Conservation (phyloP, 2,797 vertebrate species). For the Muraenolepis orangiensis region DNA sequence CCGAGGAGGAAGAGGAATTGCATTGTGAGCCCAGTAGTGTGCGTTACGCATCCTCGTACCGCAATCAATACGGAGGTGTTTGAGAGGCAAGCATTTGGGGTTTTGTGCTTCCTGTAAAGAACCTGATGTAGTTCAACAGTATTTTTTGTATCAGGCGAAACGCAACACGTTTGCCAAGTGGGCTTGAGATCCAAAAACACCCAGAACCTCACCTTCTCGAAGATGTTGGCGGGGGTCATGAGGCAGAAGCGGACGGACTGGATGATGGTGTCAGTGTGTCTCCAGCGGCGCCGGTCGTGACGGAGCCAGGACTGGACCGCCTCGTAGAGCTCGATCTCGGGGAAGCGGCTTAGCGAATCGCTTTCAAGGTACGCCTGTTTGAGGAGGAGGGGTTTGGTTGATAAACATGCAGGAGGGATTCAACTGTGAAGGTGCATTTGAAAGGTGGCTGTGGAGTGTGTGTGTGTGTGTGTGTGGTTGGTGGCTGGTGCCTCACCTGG, state of each 20-base stretch:
- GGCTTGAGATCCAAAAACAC: background rate
- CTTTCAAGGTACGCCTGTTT: constrained; percentile 86
- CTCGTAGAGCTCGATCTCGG: constrained; percentile 97
- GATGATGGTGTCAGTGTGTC: constrained; percentile 96
- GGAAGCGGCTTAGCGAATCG: constrained; percentile 92
- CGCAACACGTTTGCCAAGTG: background rate
- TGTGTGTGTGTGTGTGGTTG: too few relatives aligned
- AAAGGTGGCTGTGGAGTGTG: too few relatives aligned
- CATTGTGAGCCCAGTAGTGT: too few relatives aligned
- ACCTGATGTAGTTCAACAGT: too few relatives aligned
- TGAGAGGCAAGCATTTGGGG: too few relatives aligned
- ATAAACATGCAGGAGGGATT: background rate
- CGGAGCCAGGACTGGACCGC: constrained; percentile 96
- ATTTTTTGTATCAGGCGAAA: background rate
- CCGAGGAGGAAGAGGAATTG: background rate
- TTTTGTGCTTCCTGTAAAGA: too few relatives aligned
- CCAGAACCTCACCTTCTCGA: constrained; percentile 92
- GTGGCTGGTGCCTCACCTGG: too few relatives aligned
- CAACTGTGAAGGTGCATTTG: background rate
- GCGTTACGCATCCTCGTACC: too few relatives aligned
- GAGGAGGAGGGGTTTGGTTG: background rate
- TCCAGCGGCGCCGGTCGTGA: constrained; percentile 96
- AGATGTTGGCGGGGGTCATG: constrained; percentile 97
- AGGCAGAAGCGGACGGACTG: constrained; percentile 98
- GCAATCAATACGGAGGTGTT: too few relatives aligned